Evolutionary conservation across 2,888 invertebrate genomes (phyloP).

Genomic region (Ramazzottius varieornatus): DNA sequence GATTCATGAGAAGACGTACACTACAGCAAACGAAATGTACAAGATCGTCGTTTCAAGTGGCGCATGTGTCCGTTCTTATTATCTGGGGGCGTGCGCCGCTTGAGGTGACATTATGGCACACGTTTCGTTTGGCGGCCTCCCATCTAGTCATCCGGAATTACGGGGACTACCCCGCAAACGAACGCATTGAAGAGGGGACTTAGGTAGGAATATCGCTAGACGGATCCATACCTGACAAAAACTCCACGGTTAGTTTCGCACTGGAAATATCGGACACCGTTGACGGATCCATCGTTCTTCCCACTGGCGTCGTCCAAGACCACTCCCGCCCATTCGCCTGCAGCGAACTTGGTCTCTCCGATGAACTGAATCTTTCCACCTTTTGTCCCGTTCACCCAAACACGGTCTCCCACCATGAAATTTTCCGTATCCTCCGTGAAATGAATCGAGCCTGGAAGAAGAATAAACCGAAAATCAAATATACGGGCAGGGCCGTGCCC

Average conservation of each 20-base stretch:
- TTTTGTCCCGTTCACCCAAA: slow-evolving; percentile 75
- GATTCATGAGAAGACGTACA: not conserved
- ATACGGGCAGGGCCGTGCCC: too few species aligned
- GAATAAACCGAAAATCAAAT: not conserved
- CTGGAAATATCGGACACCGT: slow-evolving; percentile 70
- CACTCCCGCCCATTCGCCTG: slow-evolving; percentile 92
- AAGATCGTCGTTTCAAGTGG: too few species aligned
- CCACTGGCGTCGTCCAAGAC: slow-evolving; percentile 82
- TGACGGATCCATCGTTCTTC: slow-evolving; percentile 89
- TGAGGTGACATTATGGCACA: not conserved
- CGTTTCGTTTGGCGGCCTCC: too few species aligned
- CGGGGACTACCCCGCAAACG: too few species aligned
- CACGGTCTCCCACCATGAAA: slow-evolving; percentile 75
- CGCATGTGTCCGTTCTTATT: too few species aligned
- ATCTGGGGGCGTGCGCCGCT: too few species aligned
- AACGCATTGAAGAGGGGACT: too few species aligned
- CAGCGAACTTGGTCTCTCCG: slow-evolving; percentile 83
- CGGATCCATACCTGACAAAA: slow-evolving; percentile 38
- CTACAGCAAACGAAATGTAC: not conserved
- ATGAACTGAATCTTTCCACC: slow-evolving; percentile 74
- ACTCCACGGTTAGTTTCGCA: slow-evolving; percentile 76
- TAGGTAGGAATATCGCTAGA: too few species aligned
- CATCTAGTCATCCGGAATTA: too few species aligned
- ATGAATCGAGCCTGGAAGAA: not conserved
- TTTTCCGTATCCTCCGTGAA: slow-evolving; percentile 61